Conservation (phyloP, 2,113 vertebrate genomes). For the Xiphophorus hellerii region DNA sequence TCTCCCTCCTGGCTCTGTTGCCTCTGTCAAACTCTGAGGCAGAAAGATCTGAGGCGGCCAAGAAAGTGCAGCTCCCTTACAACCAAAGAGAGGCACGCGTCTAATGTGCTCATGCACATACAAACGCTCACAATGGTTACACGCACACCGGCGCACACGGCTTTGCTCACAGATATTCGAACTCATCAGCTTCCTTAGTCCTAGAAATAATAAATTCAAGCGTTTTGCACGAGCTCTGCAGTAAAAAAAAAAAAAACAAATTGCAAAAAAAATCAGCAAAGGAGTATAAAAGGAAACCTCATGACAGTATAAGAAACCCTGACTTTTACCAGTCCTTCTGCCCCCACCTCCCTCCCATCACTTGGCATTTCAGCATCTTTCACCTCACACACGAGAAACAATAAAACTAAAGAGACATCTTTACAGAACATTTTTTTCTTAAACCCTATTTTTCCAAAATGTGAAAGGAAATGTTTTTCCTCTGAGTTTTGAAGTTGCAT, state of each 20-base stretch:
- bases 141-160: slow-evolving; percentile 22
- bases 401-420: slow-evolving; percentile 35
- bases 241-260: slow-evolving; percentile 21
- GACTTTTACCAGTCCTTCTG: slow-evolving; percentile 46
- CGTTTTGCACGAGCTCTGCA: slow-evolving; percentile 62
- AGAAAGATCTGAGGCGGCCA: slow-evolving; percentile 73
- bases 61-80: slow-evolving; percentile 60
- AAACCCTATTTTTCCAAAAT: slow-evolving; percentile 23
- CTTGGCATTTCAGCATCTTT: slow-evolving; percentile 5
- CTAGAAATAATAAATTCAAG: slow-evolving; percentile 69
- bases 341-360: no score
- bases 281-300: slow-evolving; percentile 55
- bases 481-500: slow-evolving; percentile 14
- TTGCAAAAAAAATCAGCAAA: slow-evolving; percentile 27
- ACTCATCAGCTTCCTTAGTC: slow-evolving; percentile 68
- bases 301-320: slow-evolving; percentile 60
- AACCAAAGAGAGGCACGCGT: slow-evolving; percentile 30
- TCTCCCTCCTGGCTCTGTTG: slow-evolving; percentile 59
- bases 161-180: slow-evolving; percentile 50
- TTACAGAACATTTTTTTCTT: slow-evolving; percentile 23
- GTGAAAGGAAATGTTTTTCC: slow-evolving; percentile 11
- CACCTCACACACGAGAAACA: slow-evolving; percentile 22
- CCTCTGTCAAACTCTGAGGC: slow-evolving; percentile 59
- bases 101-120: slow-evolving; percentile 25
- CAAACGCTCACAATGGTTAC: slow-evolving; percentile 8